Evolutionary conservation across 2,797 vertebrate species (phyloP).

Genomic region (Microctenopoma steveboyesi): DNA sequence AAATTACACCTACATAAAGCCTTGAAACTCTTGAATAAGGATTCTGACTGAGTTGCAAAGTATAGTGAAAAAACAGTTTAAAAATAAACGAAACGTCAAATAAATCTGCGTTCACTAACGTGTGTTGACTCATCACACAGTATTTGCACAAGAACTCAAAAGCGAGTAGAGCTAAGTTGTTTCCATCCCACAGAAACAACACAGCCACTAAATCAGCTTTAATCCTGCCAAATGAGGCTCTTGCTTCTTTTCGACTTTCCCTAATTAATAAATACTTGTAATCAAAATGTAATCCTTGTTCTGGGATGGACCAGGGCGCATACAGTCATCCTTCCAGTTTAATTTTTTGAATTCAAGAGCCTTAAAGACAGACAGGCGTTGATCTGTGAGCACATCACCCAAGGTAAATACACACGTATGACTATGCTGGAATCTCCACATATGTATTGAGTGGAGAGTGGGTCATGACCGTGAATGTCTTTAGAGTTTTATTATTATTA

Average conservation of each 20-base stretch:
- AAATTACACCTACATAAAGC: constrained; percentile 13
- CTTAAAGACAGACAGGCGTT: not conserved
- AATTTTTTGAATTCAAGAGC: constrained; percentile 32
- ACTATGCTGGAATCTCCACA: not conserved
- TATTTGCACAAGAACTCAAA: constrained; percentile 12
- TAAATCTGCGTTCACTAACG: not conserved
- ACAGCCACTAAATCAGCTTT: constrained; percentile 63
- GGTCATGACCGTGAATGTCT: too few species aligned
- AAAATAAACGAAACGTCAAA: not conserved
- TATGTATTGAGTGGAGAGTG: too few species aligned
- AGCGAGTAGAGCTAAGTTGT: constrained; percentile 24
- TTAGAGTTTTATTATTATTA: too few species aligned
- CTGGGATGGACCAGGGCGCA: constrained; percentile 30
- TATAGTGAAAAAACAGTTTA: not conserved
- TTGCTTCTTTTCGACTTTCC: constrained; percentile 51
- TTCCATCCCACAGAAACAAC: constrained; percentile 42
- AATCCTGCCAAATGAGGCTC: constrained; percentile 61
- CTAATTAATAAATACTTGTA: constrained; percentile 68
- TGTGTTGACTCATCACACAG: not conserved
- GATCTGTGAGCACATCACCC: not conserved
- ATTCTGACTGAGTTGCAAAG: not conserved
- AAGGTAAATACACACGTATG: not conserved
- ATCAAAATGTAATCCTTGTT: constrained; percentile 65
- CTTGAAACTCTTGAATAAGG: not conserved
- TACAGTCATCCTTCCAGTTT: constrained; percentile 26